phyloP scores from a whole-genome alignment of 2,113 vertebrate genomes.

The Potamarius usumacintae region DNA sequence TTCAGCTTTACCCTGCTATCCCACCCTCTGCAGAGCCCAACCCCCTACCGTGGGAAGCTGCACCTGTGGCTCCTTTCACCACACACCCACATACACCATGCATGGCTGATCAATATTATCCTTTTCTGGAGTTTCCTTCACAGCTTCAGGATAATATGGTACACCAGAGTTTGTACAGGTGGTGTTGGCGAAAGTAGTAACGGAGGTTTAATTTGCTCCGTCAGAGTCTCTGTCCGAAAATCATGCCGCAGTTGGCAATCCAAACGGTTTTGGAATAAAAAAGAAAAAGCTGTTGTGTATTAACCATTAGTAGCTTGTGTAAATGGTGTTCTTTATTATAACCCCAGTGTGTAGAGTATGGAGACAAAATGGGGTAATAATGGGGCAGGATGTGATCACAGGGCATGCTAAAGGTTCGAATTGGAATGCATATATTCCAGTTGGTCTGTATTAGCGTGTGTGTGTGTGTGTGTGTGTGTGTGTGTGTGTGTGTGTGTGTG shows the following conservation, averaged over 20 bases:
- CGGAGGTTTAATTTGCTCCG: neutral
- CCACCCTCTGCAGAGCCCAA: slow-evolving; percentile 45
- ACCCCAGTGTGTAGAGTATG: neutral
- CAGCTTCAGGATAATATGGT: neutral
- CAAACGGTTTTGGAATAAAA: neutral
- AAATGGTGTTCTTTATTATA: neutral
- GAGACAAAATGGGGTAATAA: neutral
- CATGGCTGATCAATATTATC: slow-evolving; percentile 32
- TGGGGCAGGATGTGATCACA: neutral
- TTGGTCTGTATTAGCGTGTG: slow-evolving; percentile 2
- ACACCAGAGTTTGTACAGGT: neutral
- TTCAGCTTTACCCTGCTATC: slow-evolving; percentile 56
- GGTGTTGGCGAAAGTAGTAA: neutral
- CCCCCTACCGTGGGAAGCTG: slow-evolving; percentile 70
- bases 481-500: slow-evolving; percentile 2
- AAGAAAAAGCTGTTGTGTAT: neutral
- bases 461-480: neutral
- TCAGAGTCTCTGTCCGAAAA: neutral
- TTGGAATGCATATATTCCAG: neutral
- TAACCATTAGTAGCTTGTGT: neutral
- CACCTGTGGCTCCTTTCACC: slow-evolving; percentile 67
- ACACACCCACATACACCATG: slow-evolving; percentile 8
- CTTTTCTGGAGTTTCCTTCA: neutral
- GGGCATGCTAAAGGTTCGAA: neutral
- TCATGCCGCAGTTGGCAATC: neutral